phyloP scores from a whole-genome alignment of 2,113 vertebrate genomes.

The Nycticryphes semicollaris region DNA sequence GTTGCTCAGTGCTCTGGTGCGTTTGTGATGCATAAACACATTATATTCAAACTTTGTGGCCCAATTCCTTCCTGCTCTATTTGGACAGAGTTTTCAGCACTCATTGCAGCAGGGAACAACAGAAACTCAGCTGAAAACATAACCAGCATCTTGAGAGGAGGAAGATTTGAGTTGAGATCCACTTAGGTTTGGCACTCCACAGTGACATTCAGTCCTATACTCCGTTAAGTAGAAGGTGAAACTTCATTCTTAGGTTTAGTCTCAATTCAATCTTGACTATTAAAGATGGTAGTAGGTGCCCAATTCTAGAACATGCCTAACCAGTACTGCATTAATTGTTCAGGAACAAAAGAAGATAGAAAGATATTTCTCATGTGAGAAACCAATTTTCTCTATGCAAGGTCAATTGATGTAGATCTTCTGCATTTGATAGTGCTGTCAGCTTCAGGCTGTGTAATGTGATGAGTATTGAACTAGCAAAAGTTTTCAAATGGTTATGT shows the following conservation, averaged over 20 bases:
- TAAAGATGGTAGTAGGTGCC: not conserved
- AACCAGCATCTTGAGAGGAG: not conserved
- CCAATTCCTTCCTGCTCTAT: not conserved
- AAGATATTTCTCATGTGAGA: not conserved
- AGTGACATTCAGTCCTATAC: not conserved
- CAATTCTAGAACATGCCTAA: not conserved
- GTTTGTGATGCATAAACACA: not conserved
- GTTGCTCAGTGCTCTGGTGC: not conserved
- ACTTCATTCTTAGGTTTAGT: not conserved
- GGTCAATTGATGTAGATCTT: not conserved
- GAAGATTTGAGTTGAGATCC: not conserved
- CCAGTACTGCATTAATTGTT: not conserved
- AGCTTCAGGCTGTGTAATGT: fast-evolving
- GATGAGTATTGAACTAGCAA: not conserved
- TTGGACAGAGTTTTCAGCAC: not conserved
- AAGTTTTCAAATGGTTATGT: not conserved
- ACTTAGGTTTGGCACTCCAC: not conserved
- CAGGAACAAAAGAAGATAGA: not conserved
- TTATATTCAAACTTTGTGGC: not conserved
- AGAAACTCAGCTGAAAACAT: not conserved
- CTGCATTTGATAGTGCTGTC: not conserved
- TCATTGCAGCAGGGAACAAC: not conserved
- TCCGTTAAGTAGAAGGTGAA: not conserved
- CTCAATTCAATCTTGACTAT: not conserved
- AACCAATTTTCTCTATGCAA: not conserved